Base-by-base conservation (phyloP, 2,113 vertebrate genomes). In the Siniperca chuatsi region DNA sequence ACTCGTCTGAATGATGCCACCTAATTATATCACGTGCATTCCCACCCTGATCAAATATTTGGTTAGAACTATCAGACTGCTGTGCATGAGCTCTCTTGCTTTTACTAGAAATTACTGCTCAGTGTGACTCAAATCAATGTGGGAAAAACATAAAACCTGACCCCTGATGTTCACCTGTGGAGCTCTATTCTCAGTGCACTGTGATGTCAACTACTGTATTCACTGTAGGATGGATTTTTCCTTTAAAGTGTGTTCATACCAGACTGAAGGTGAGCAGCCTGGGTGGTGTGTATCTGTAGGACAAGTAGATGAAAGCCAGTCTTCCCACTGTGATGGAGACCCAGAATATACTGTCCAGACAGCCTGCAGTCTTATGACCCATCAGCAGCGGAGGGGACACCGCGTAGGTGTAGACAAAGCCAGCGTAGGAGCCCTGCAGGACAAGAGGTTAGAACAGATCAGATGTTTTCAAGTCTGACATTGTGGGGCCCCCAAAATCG, bases 331-430 rank as follows among this genome's bases (percentile, higher is more conserved):
- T 99, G 93, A 99, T 97, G 77, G 97, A 96, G 0, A 95, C 97
- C 98, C 98, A 99, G 91, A 99, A 99, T 52, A 98, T 83, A 83
- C 98, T 99, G 87, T 96, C 96, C 90, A 99, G 95, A 92, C 95
- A 97, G 0, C 97, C 98, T 0, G 98, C 98, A 13, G 89, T 92
- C 79, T 97, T 97, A 54, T 98, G 97, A 0, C 92, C 92, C 8
- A 99, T 92, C 0, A 94, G 94, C 78, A 99, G 90, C 0, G 98
- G 98, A 54, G 97, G 95, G 48, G 87, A 93, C 29, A 98, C 96
- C 0, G 98, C 98, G 0, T 98, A 99, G 90, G 96, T 98, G 93
- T 99, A 99, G 70, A 99, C 80, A 0, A 99, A 99, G 20, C 97
- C 97, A 0, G 98, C 96, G 50, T 98, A 99, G 0, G 96, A 96